These are phyloP conservation scores for Podarcis lilfordi DNA, from an alignment of 2,797 vertebrate genomes.

Conservation along the genomic window DNA sequence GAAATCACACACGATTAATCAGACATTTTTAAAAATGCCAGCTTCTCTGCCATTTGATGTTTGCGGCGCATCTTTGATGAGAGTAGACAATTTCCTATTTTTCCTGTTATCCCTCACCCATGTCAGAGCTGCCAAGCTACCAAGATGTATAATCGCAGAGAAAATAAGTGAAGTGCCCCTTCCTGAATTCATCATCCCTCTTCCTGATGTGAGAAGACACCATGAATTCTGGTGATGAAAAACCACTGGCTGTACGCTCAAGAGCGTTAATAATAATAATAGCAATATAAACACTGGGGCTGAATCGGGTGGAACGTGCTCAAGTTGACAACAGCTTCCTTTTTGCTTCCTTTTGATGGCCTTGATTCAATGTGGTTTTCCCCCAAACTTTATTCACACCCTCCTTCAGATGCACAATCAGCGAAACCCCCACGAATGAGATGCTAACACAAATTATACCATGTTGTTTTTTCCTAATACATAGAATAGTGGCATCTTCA, in stretches of 20 bases:
- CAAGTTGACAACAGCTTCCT: not conserved
- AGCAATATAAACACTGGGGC: not conserved
- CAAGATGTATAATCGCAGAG: constrained; percentile 33
- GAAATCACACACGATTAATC: constrained; percentile 39
- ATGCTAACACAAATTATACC: not conserved
- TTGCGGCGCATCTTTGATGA: constrained; percentile 10
- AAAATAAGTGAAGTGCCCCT: constrained; percentile 60
- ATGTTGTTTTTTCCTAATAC: too few species aligned
- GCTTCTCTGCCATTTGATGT: constrained; percentile 49
- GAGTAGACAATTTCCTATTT: constrained; percentile 35
- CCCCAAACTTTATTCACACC: not conserved
- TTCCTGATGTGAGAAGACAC: constrained; percentile 45
- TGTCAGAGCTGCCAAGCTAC: constrained; percentile 55
- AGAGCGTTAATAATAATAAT: constrained; percentile 37
- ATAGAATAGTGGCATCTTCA: not conserved
- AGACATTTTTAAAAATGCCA: constrained; percentile 41
- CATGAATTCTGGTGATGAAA: constrained; percentile 35
- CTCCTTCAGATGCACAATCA: too few species aligned
- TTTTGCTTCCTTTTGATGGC: not conserved
- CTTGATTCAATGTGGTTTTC: too few species aligned
- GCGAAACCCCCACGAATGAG: not conserved
- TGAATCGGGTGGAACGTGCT: not conserved
- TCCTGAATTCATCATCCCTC: constrained; percentile 53
- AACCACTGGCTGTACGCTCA: not conserved
- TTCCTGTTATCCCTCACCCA: constrained; percentile 36